Evolutionary conservation across 2,113 vertebrate genomes (phyloP), one percentile per base, ranked within the genome.

Genomic region (Pluvianellus socialis): DNA sequence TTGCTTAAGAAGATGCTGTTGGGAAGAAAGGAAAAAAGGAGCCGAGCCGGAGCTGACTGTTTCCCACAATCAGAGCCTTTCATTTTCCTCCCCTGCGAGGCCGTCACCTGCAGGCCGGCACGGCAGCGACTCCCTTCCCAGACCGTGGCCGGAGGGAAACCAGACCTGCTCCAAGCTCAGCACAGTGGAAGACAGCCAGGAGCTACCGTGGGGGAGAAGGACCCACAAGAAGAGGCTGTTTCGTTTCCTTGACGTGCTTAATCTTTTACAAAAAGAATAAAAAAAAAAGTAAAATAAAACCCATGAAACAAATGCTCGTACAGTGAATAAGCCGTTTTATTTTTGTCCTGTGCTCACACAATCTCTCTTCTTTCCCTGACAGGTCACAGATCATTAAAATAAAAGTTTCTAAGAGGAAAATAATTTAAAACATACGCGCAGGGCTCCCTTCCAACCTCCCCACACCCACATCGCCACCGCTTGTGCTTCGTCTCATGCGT

Each of bases 281-380:
- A 58, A 19, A 75, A 84, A 58, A 40, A 15, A n/a, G n/a, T 49
- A 45, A 45, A 45, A 45, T 45, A 80, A 23, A 75, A 4, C 24
- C 40, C 59, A 23, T 0, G 18, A 26, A 97, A 56, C 90, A 79
- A 66, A 3, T 13, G 82, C 90, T 88, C 47, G 42, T 97, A 97
- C 96, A 97, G 97, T 97, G 95, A 98, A 98, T 98, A 98, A 98
- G 97, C 98, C 70, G 45, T 96, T 98, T 98, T 98, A 97, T 98
- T 97, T 96, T 97, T 97, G 97, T 98, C 98, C 98, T 98, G 98
- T 98, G 98, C 98, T 98, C 98, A 98, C 97, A 98, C 96, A 88
- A 92, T 88, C 96, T 97, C 98, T 92, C 97, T 96, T 95, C 97
- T 94, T 86, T 98, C 97, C 97, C 98, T 97, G 97, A 96, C 97